Conservation (phyloP, 2,888 invertebrate genomes). For the Callimorpha dominula region DNA sequence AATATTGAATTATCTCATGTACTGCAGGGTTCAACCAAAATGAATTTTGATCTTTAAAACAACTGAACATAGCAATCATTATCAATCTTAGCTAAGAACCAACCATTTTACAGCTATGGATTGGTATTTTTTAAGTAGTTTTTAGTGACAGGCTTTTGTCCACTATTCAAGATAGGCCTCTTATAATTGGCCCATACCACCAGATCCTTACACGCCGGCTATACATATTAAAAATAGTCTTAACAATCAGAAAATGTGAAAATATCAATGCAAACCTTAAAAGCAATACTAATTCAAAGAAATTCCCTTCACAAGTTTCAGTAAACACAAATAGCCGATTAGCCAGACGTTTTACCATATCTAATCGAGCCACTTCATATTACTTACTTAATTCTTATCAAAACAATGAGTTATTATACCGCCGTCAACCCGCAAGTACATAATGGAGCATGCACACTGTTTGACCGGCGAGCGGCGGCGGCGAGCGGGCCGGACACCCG, state of each 20-base stretch:
- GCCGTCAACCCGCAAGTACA: slow-evolving; percentile 29
- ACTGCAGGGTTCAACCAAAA: background rate
- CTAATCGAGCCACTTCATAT: slow-evolving; percentile 13
- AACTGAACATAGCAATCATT: background rate
- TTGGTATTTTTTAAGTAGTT: background rate
- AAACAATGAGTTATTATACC: slow-evolving; percentile 41
- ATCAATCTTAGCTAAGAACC: no score
- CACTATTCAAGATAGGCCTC: background rate
- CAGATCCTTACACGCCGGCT: background rate
- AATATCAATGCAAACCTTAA: background rate
- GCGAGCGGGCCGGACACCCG: slow-evolving; percentile 54
- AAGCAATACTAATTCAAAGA: background rate
- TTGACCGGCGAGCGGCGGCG: slow-evolving; percentile 63
- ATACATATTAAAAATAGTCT: background rate
- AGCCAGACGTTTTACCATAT: background rate
- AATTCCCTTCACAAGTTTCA: background rate
- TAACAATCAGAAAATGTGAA: background rate
- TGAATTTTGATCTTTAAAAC: background rate
- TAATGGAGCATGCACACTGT: slow-evolving; percentile 55
- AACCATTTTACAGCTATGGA: background rate
- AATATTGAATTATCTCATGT: no score
- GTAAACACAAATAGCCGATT: slow-evolving; percentile 9
- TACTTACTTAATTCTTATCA: slow-evolving; percentile 19
- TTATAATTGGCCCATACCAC: background rate
- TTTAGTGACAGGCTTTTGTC: background rate